A percentile compares a stretch with the other conserved stretches of the same genome.
These are phyloP conservation scores for Nycticryphes semicollaris DNA, from an alignment of 2,113 vertebrate species.

Conservation along the genomic window DNA sequence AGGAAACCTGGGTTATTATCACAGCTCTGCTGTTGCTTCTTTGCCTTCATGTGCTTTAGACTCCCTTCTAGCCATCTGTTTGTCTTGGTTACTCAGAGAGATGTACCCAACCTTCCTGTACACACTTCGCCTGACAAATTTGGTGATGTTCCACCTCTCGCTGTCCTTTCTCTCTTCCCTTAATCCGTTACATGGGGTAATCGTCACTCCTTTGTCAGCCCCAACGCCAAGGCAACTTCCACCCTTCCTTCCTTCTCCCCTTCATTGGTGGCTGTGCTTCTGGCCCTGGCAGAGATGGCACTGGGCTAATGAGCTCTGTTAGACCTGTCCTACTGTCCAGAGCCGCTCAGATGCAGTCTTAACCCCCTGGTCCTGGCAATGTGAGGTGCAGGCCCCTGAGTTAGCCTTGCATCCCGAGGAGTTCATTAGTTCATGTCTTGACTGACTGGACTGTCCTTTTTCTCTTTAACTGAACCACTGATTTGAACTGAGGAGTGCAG, in stretches of 20 bases:
- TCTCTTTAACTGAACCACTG: neutral
- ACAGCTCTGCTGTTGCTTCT: constrained; percentile 6
- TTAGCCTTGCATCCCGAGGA: fast-evolving
- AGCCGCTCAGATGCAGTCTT: neutral
- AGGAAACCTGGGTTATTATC: constrained; percentile 21
- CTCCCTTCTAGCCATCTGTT: constrained; percentile 52
- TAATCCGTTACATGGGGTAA: neutral
- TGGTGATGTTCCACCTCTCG: neutral
- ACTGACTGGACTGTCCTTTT: neutral
- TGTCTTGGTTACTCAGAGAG: constrained; percentile 28
- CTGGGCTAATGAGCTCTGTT: neutral
- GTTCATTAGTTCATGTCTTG: neutral
- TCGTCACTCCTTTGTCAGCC: neutral
- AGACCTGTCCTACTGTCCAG: fast-evolving
- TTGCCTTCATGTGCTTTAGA: neutral
- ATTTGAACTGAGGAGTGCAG: neutral
- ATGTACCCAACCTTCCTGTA: constrained; percentile 29
- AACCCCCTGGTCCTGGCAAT: neutral
- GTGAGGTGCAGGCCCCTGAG: neutral
- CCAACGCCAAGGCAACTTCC: neutral
- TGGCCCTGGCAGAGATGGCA: neutral
- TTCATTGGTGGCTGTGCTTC: neutral
- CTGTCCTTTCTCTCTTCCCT: neutral
- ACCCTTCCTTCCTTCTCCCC: neutral
- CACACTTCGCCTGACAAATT: neutral